Conservation (phyloP, 2,888 invertebrate species). For the Operophtera brumata region DNA sequence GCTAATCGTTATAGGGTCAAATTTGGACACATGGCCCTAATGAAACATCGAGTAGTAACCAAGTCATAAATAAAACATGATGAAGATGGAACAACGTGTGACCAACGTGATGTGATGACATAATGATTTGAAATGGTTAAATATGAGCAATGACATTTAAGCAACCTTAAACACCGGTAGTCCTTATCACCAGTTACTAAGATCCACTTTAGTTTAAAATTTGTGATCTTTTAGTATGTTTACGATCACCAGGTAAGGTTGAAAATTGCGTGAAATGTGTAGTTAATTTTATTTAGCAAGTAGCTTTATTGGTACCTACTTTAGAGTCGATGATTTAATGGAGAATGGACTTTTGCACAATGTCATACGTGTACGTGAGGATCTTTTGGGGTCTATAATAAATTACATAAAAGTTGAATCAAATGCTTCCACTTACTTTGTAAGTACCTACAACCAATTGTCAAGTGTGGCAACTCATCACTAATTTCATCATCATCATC, state of each 20-base stretch:
- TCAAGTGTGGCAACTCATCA: too few relatives aligned
- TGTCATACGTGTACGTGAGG: not conserved
- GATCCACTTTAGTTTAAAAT: conserved; percentile 9
- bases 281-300: conserved; percentile 1
- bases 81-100: conserved; percentile 37
- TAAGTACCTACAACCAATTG: too few relatives aligned
- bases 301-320: conserved; percentile 3
- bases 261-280: conserved; percentile 12
- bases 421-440: too few relatives aligned
- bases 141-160: conserved; percentile 33
- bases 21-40: not conserved
- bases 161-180: conserved; percentile 21
- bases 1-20: too few relatives aligned
- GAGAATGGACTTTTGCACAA: conserved; percentile 8
- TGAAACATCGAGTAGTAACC: conserved; percentile 7
- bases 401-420: too few relatives aligned
- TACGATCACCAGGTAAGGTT: conserved; percentile 9
- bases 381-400: not conserved
- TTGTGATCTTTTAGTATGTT: conserved; percentile 5
- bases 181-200: conserved; percentile 25
- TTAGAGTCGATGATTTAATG: conserved; percentile 3
- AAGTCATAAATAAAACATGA: conserved; percentile 34
- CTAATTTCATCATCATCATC: too few relatives aligned
- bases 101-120: conserved; percentile 43
- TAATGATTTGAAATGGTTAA: conserved; percentile 35